A percentile compares a stretch with the other conserved stretches of the same genome.
Conservation (phyloP, 2,113 vertebrate genomes). For the Bubo blakistoni region DNA sequence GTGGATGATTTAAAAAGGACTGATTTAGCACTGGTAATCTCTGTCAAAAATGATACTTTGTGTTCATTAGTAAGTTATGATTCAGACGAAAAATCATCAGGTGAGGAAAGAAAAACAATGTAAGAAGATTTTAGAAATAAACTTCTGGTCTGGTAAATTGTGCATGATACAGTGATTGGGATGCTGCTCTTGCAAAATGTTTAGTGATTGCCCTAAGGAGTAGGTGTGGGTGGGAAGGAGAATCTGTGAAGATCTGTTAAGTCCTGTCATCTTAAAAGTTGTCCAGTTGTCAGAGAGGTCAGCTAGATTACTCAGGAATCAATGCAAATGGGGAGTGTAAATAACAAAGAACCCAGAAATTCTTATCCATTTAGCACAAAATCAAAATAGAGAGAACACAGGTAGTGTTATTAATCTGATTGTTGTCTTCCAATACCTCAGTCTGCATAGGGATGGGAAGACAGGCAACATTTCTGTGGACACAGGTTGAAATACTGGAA, state of each 20-base stretch:
- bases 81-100: neutral
- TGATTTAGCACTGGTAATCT: neutral
- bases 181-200: neutral
- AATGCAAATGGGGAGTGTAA: neutral
- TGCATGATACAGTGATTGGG: accelerated
- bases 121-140: neutral
- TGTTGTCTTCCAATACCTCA: neutral
- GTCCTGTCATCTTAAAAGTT: neutral
- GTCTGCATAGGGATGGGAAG: neutral
- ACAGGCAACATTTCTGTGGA: neutral
- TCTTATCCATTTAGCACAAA: neutral
- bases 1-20: neutral
- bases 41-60: neutral
- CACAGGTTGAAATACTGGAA: neutral
- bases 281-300: neutral
- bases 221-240: neutral
- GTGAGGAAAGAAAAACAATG: neutral
- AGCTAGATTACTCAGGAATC: neutral
- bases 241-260: neutral
- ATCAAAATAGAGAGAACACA: neutral
- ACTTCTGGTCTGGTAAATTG: neutral
- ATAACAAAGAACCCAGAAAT: neutral
- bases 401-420: neutral
- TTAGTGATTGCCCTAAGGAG: neutral
- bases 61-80: neutral